Percentiles rank a stretch among this genome's conserved stretches.
These are phyloP conservation scores for Dilophus febrilis DNA, from an alignment of 2,888 invertebrate genomes.

Conservation along the genomic window DNA sequence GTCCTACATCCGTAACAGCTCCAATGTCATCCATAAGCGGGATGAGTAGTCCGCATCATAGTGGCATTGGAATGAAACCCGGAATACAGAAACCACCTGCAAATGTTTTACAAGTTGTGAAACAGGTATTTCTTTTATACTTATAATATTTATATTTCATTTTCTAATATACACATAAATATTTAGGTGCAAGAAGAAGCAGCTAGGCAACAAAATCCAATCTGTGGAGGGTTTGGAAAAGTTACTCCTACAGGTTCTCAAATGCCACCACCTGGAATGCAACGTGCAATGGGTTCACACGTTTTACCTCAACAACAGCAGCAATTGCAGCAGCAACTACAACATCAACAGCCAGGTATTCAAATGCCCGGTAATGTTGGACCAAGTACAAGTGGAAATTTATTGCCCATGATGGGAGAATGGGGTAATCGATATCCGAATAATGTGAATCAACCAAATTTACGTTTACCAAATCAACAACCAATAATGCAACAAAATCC, in stretches of 20 bases:
- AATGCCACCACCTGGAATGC: constrained; percentile 34
- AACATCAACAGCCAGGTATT: constrained; percentile 23
- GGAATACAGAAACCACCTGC: constrained; percentile 57
- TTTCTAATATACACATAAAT: not conserved
- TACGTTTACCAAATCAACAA: constrained; percentile 32
- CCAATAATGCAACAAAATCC: constrained; percentile 22
- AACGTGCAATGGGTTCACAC: constrained; percentile 20
- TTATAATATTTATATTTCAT: not conserved
- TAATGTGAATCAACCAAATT: constrained; percentile 31
- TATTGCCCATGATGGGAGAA: constrained; percentile 38
- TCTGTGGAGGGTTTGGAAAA: constrained; percentile 55
- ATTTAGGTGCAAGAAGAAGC: constrained; percentile 74
- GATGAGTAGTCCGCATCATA: constrained; percentile 37
- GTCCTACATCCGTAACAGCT: constrained; percentile 39
- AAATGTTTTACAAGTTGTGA: constrained; percentile 68
- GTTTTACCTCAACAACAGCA: constrained; percentile 26
- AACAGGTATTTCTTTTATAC: constrained; percentile 35
- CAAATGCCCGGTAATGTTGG: constrained; percentile 20
- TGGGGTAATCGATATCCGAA: constrained; percentile 35
- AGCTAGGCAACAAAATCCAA: constrained; percentile 72
- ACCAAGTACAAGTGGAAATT: constrained; percentile 31
- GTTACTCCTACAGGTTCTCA: constrained; percentile 37
- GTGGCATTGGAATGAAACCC: constrained; percentile 45
- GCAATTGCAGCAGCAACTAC: constrained; percentile 20
- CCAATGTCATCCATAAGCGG: constrained; percentile 23